Evolutionary conservation across 2,797 vertebrate species (phyloP), one percentile per base, ranked within the genome.

Genomic region (Anomalospiza imberbis): DNA sequence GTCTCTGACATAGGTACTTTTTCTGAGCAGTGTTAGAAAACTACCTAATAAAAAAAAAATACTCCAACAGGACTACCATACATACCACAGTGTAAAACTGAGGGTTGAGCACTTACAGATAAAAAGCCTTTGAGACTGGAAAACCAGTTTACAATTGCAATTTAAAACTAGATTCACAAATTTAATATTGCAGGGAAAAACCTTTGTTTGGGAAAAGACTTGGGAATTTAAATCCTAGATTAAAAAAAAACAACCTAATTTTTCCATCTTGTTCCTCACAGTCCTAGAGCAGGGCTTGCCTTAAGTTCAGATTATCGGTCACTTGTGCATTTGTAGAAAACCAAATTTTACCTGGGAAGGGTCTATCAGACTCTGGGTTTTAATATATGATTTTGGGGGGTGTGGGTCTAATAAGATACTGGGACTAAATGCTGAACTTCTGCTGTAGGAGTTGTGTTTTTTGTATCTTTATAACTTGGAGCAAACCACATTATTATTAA

Each of bases 31-130:
- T n/a, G 8, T 66, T 85, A 68, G 36, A 57, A 90, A 76, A 7
- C 47, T 63, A 45, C 6, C 1, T 60, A 10, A 16, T 45, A 3
- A 0, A 7, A 7, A 51, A 67, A 47, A 63, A 1, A 55, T 0
- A 15, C 10, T 76, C 11, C 11, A 53, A 4, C 31, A 13, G 0
- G 0, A 54, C 36, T 15, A 48, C 15, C 0, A 0, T 57, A 29
- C 2, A 1, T 68, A 20, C 4, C 1, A 1, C 7, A 2, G 34
- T 70, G 20, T 54, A 78, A 90, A 94, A 86, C n/a, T 48, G 28
- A 81, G 32, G 78, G 40, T 78, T 63, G 55, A 72, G 40, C 18
- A 63, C 12, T 32, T 81, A 19, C 0, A 26, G 51, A 26, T 62
- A 42, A 81, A 81, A 87, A 72, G 50, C 8, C 9, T 58, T 53